Evolutionary conservation across 1,140 invertebrate species (phyloP).

Genomic region (Heliconius melpomene): DNA sequence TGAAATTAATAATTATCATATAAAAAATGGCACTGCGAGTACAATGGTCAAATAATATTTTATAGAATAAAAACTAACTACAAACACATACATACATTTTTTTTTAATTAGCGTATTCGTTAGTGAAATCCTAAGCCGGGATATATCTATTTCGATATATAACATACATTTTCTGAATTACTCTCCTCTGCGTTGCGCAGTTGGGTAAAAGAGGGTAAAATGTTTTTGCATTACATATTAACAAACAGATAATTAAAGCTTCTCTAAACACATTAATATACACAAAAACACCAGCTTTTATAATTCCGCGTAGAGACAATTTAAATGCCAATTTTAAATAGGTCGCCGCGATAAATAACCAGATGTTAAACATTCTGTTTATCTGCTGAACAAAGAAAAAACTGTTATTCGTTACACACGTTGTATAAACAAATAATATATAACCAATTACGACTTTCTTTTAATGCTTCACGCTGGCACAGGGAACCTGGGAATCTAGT

Average conservation of each 20-base stretch:
- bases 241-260: not conserved
- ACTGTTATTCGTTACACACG: not conserved
- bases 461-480: not conserved
- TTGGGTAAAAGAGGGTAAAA: too few relatives aligned
- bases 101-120: not conserved
- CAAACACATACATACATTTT: not conserved
- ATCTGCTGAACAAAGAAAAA: not conserved
- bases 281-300: not conserved
- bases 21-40: too few relatives aligned
- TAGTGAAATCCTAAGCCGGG: not conserved
- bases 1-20: too few relatives aligned
- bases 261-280: not conserved
- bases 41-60: too few relatives aligned
- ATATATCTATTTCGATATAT: not conserved
- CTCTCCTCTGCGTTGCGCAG: too few relatives aligned
- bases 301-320: not conserved
- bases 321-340: conserved; percentile 1
- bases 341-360: not conserved
- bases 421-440: too few relatives aligned
- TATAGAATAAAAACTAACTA: too few relatives aligned
- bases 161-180: too few relatives aligned
- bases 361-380: not conserved
- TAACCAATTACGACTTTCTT: too few relatives aligned
- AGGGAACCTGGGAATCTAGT: not conserved
- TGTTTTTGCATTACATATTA: too few relatives aligned